Conservation (phyloP, 2,888 invertebrate species). For the Panzeria rudis region DNA sequence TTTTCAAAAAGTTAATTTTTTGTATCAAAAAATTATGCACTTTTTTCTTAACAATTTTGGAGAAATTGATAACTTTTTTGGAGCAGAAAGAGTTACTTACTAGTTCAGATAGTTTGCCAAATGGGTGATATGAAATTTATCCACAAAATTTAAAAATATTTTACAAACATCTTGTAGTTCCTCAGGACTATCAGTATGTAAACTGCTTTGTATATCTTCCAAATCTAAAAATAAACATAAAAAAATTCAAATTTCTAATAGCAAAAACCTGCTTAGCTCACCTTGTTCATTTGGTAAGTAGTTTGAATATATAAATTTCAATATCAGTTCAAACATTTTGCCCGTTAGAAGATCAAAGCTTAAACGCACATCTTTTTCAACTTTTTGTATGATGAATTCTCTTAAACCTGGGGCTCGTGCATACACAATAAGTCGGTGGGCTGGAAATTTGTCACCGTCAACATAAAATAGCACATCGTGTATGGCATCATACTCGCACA, state of each 20-base stretch:
- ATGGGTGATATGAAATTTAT: constrained; percentile 80
- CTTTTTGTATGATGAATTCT: constrained; percentile 84
- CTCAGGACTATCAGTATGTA: constrained; percentile 77
- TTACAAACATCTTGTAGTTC: constrained; percentile 75
- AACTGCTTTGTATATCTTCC: constrained; percentile 79
- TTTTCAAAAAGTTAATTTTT: too few relatives aligned
- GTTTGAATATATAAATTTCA: constrained; percentile 88
- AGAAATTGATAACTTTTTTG: too few relatives aligned
- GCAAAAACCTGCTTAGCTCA: constrained; percentile 58
- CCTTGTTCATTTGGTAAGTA: constrained; percentile 80
- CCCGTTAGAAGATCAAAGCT: constrained; percentile 79
- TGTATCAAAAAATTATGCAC: too few relatives aligned
- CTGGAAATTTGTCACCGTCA: constrained; percentile 86
- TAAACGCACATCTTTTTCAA: constrained; percentile 80
- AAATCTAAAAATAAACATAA: constrained; percentile 77
- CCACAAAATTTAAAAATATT: constrained; percentile 77
- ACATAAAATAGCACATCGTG: constrained; percentile 90
- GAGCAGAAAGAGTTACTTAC: constrained; percentile 65
- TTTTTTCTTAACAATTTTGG: too few relatives aligned
- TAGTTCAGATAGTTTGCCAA: constrained; percentile 78
- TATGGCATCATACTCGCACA: constrained; percentile 87
- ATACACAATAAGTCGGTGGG: constrained; percentile 90
- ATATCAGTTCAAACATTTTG: constrained; percentile 88
- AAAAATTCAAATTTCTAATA: neutral
- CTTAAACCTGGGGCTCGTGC: constrained; percentile 87